Conservation (phyloP, 2,888 invertebrate genomes). For the Pollenia amentaria region DNA sequence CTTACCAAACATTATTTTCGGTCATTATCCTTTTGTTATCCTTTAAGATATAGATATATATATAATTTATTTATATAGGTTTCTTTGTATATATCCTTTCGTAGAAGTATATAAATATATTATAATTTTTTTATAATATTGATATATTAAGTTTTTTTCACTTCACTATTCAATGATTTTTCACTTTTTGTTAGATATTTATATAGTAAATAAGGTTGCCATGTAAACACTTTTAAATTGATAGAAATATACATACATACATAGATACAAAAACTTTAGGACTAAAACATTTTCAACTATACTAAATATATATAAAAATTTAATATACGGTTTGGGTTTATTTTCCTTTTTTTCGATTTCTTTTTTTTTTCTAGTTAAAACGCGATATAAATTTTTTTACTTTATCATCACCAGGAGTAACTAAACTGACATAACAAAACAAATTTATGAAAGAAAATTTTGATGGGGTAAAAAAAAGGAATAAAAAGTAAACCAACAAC, state of each 20-base stretch:
- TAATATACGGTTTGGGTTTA: slow-evolving; percentile 3
- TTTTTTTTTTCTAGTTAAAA: slow-evolving; percentile 2
- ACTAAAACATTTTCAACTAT: slow-evolving; percentile 4
- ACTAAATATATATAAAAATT: background rate
- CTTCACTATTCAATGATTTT: slow-evolving; percentile 16
- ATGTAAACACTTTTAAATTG: slow-evolving; percentile 64
- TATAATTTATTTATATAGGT: background rate
- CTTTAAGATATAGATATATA: slow-evolving; percentile 68
- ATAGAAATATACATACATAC: slow-evolving; percentile 1
- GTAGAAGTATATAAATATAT: slow-evolving; percentile 25
- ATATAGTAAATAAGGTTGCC: slow-evolving; percentile 71
- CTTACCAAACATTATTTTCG: slow-evolving; percentile 73
- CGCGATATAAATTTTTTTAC: slow-evolving; percentile 29
- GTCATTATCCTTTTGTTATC: slow-evolving; percentile 80
- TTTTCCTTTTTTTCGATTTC: slow-evolving; percentile 12
- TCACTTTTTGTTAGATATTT: slow-evolving; percentile 40
- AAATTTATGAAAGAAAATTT: slow-evolving; percentile 42
- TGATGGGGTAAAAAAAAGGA: background rate
- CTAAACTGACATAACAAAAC: slow-evolving; percentile 66
- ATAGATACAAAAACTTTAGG: slow-evolving; percentile 4
- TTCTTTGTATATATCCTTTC: slow-evolving; percentile 13
- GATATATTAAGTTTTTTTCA: slow-evolving; percentile 58
- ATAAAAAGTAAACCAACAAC: background rate
- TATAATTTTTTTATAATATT: slow-evolving; percentile 52
- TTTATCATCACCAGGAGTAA: slow-evolving; percentile 63